These are phyloP conservation scores for Mylabris phalerata DNA, from an alignment of 1,140 invertebrate species.

Conservation along the genomic window DNA sequence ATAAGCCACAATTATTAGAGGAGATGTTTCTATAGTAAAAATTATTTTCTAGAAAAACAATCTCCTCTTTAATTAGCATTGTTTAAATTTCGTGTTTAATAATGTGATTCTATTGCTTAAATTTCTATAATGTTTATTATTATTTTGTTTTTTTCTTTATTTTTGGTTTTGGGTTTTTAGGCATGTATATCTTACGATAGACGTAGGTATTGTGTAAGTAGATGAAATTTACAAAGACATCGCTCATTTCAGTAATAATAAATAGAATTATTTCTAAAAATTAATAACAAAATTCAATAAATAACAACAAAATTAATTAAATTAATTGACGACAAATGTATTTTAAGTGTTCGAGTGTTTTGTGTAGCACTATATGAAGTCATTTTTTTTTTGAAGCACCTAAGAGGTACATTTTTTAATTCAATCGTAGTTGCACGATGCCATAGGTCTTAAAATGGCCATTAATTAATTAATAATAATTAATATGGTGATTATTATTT, in stretches of 20 bases:
- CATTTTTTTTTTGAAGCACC: constrained; percentile 17
- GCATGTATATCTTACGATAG: constrained; percentile 16
- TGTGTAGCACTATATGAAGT: constrained; percentile 18
- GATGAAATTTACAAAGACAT: no score
- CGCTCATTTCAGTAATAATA: no score
- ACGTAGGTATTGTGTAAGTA: constrained; percentile 21
- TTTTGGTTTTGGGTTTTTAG: constrained; percentile 26
- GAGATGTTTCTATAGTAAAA: no score
- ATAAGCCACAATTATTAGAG: constrained; percentile 24
- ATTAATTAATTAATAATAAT: no score
- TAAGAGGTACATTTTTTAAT: constrained; percentile 15
- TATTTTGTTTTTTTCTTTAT: neutral
- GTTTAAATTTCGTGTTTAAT: constrained; percentile 17
- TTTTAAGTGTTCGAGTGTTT: constrained; percentile 16
- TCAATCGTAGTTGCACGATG: constrained; percentile 24
- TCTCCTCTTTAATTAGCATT: constrained; percentile 25
- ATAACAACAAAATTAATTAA: neutral
- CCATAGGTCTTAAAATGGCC: constrained; percentile 22
- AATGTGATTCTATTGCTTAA: constrained; percentile 28
- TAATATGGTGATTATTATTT: no score
- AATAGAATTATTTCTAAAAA: no score
- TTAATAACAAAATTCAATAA: no score
- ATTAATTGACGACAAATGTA: constrained; percentile 1
- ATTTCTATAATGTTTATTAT: neutral
- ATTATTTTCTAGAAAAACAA: no score